A percentile compares a stretch with the other conserved stretches of the same genome.
Conservation (phyloP, 2,113 vertebrate genomes). For the Pyrgilauda ruficollis region DNA sequence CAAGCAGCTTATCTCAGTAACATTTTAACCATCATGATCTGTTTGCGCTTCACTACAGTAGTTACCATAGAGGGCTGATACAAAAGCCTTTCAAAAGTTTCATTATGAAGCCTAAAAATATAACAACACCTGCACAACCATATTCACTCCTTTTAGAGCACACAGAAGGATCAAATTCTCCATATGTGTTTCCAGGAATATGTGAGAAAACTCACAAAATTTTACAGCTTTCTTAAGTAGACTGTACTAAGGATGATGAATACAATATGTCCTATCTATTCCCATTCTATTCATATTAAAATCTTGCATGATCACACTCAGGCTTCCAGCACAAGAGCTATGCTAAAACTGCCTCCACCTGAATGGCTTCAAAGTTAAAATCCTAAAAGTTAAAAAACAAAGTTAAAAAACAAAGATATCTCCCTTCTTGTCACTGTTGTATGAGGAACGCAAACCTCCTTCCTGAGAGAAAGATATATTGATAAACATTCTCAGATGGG, state of each 20-base stretch:
- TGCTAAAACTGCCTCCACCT: not conserved
- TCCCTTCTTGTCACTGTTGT: not conserved
- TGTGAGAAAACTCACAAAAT: not conserved
- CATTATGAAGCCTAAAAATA: not conserved
- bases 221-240: not conserved
- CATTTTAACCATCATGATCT: not conserved
- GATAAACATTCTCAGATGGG: not conserved
- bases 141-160: not conserved
- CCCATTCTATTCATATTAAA: not conserved
- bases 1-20: not conserved
- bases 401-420: not conserved
- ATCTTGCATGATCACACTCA: not conserved
- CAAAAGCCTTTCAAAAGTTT: not conserved
- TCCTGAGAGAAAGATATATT: not conserved
- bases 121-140: not conserved
- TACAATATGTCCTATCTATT: not conserved
- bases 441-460: not conserved
- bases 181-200: not conserved
- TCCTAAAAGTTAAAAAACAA: too few relatives aligned
- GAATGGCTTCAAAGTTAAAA: not conserved
- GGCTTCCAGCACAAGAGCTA: not conserved
- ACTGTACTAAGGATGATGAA: not conserved
- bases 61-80: fast-evolving
- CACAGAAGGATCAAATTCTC: not conserved
- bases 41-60: not conserved